These are phyloP conservation scores for Hetaerina americana DNA, from an alignment of 1,140 invertebrate species.

Conservation along the genomic window DNA sequence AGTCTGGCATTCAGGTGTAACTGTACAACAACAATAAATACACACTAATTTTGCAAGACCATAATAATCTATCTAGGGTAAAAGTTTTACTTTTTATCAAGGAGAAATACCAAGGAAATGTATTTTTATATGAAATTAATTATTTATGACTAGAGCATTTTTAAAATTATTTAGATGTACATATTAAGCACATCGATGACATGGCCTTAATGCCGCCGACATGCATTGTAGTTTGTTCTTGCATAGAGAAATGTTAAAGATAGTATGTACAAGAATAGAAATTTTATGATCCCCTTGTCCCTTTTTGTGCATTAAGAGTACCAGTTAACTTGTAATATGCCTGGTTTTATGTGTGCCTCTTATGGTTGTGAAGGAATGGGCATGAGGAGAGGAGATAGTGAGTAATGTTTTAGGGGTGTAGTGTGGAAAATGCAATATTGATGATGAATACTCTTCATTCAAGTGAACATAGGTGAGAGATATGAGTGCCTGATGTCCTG, in stretches of 20 bases:
- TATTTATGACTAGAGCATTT: background rate
- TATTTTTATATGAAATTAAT: background rate
- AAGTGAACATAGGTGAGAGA: too few species aligned
- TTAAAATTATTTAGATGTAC: slow-evolving; percentile 1
- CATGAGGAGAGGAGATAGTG: background rate
- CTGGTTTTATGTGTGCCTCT: background rate
- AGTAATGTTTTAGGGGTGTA: background rate
- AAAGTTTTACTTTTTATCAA: background rate
- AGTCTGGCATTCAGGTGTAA: background rate
- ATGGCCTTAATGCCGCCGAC: background rate
- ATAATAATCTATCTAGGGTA: background rate
- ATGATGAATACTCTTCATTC: too few species aligned
- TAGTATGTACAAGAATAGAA: background rate
- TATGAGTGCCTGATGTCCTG: too few species aligned
- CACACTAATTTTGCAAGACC: background rate
- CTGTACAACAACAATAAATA: background rate
- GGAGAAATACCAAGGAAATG: background rate
- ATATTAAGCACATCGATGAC: background rate
- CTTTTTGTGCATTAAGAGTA: background rate
- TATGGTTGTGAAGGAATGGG: background rate
- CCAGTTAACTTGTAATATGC: background rate
- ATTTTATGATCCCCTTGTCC: background rate
- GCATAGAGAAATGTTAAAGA: background rate
- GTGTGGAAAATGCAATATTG: too few species aligned
- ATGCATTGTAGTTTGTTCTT: background rate